Evolutionary conservation across 2,888 invertebrate genomes (phyloP), one percentile per base, ranked within the genome.

Genomic region (Macrostomum cliftonense): DNA sequence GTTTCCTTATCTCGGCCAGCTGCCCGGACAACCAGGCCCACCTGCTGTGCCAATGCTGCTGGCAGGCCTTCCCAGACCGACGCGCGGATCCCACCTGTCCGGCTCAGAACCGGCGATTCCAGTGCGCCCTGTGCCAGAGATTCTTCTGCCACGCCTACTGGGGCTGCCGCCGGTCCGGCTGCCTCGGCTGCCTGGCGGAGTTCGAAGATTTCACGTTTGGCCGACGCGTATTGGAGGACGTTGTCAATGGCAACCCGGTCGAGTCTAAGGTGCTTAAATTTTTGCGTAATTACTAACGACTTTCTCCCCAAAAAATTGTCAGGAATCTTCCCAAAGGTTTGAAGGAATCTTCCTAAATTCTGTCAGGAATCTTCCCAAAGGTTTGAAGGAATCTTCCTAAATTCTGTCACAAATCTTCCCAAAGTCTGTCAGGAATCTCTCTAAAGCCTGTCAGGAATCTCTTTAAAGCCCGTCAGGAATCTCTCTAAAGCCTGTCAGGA

Each of bases 51-150:
- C 59, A 61, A 53, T 68, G 68, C 51, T 68, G 68, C 54, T 46
- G 65, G 49, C 61, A 64, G 46, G 62, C 64, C 7, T 61, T 68
- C 59, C 68, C 68, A 5, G 63, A 67, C 48, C 53, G 63, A 42
- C 54, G 63, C 13, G 7, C 38, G 0, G 55, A 55, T 19, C 39
- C 46, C 17, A 42, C 16, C 1, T 45, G 45, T 36, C 21, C 39
- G 21, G 39, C 38, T 9, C 5, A 28, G 28, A 28, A 28, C 9
- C 28, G 28, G 5, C 28, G 28, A 28, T 28, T 28, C 28, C 28
- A 28, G 28, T 28, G 66, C 58, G 42, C 46, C 4, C 39, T 65
- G 16, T 67, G 67, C 54, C 58, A 58, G 47, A 54, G 63, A 13
- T 46, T 56, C 7, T 67, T 56, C 54, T 65, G 67, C 47, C 64